These are phyloP conservation scores for Poeciliopsis retropinna DNA, from an alignment of 2,113 vertebrate genomes.

Conservation along the genomic window DNA sequence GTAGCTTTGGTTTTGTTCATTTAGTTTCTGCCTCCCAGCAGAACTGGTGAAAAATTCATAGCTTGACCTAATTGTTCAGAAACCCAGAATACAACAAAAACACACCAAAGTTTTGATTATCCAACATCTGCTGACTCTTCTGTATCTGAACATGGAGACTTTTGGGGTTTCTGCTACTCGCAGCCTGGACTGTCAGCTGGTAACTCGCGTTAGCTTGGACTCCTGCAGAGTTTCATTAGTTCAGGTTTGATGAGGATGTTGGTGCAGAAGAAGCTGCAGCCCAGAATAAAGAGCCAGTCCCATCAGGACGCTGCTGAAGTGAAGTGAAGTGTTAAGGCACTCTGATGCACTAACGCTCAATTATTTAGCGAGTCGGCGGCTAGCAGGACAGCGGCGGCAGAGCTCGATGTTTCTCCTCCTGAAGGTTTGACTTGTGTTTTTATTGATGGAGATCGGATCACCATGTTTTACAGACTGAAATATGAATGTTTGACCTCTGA, in stretches of 20 bases:
- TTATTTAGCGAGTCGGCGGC: slow-evolving; percentile 55
- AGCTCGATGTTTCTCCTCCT: no score
- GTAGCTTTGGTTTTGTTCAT: neutral
- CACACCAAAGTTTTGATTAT: neutral
- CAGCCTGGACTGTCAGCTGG: neutral
- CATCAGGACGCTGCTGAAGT: slow-evolving; percentile 1
- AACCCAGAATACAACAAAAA: slow-evolving; percentile 12
- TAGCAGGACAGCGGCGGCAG: neutral
- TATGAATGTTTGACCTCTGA: no score
- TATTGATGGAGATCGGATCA: neutral
- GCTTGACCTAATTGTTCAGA: slow-evolving; percentile 27
- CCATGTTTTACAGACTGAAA: neutral
- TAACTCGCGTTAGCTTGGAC: neutral
- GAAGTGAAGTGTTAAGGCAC: slow-evolving; percentile 64
- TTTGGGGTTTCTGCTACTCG: neutral
- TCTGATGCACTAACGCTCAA: slow-evolving; percentile 52
- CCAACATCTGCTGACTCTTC: neutral
- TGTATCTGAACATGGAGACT: neutral
- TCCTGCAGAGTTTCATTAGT: neutral
- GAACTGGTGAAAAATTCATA: neutral
- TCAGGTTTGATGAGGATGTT: slow-evolving; percentile 16
- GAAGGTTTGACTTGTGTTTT: no score
- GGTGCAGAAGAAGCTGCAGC: slow-evolving; percentile 19
- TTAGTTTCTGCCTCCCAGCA: neutral
- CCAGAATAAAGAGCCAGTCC: slow-evolving; percentile 45